These are phyloP conservation scores for Chrysopa pallens DNA, from an alignment of 1,140 invertebrate species.

Conservation along the genomic window DNA sequence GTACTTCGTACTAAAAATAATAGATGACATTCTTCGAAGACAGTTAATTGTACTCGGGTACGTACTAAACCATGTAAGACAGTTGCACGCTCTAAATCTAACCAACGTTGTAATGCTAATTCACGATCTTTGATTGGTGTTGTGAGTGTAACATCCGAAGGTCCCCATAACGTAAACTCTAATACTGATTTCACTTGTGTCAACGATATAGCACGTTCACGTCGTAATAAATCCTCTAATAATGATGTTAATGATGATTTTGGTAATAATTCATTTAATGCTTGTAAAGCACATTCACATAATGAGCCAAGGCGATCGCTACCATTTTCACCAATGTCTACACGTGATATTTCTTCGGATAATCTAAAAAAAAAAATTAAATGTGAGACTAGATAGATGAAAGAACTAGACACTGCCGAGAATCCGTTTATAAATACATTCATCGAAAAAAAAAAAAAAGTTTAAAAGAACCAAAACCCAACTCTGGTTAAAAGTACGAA, in stretches of 20 bases:
- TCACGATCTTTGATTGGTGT: slow-evolving; percentile 46
- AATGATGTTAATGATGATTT: slow-evolving; percentile 36
- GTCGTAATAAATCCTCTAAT: slow-evolving; percentile 43
- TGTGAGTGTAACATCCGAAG: slow-evolving; percentile 48
- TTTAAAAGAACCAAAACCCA: too few species aligned
- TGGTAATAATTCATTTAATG: slow-evolving; percentile 42
- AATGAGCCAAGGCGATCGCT: slow-evolving; percentile 48
- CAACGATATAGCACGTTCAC: slow-evolving; percentile 52
- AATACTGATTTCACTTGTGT: slow-evolving; percentile 54
- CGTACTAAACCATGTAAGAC: slow-evolving; percentile 59
- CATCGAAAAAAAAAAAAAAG: not conserved
- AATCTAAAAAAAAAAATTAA: slow-evolving; percentile 30
- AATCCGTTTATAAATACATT: too few species aligned
- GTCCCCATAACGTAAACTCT: slow-evolving; percentile 73
- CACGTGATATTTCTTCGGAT: slow-evolving; percentile 35
- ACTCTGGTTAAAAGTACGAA: too few species aligned
- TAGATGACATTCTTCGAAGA: slow-evolving; percentile 61
- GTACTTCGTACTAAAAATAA: slow-evolving; percentile 65
- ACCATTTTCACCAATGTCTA: slow-evolving; percentile 16
- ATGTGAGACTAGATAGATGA: too few species aligned
- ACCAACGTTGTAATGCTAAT: slow-evolving; percentile 54
- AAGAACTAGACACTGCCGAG: too few species aligned
- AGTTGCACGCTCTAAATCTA: slow-evolving; percentile 66
- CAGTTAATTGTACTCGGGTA: slow-evolving; percentile 48
- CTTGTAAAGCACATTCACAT: slow-evolving; percentile 57